Evolutionary conservation across 2,113 vertebrate species (phyloP).

Genomic region (Eptesicus fuscus): DNA sequence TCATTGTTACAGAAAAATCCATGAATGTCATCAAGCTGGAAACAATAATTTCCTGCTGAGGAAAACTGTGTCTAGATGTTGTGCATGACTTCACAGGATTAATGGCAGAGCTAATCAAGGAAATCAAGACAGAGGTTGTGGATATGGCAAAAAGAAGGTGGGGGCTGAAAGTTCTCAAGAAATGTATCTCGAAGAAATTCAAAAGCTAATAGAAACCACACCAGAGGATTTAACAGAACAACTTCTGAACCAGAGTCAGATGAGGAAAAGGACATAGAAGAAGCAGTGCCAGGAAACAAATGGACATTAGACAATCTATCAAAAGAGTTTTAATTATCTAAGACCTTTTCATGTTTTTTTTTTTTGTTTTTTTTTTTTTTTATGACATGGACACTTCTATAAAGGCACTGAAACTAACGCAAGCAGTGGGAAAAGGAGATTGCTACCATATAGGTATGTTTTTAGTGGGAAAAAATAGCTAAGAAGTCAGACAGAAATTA

Average conservation of each 20-base stretch:
- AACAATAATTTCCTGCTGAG: background rate
- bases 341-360: background rate
- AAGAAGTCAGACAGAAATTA: background rate
- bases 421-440: background rate
- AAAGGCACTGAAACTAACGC: background rate
- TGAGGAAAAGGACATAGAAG: background rate
- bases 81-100: background rate
- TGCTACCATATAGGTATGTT: background rate
- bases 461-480: too few relatives aligned
- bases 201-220: background rate
- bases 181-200: background rate
- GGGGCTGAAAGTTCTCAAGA: background rate
- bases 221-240: background rate
- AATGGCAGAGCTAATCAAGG: background rate
- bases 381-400: background rate
- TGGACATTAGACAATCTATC: too few relatives aligned
- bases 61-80: background rate
- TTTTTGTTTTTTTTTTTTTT: too few relatives aligned
- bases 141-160: background rate
- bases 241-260: background rate
- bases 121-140: background rate
- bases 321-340: background rate
- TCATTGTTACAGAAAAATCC: background rate
- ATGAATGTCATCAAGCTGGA: background rate
- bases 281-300: background rate